Base-by-base conservation (phyloP, 1,140 invertebrate genomes). In the Thaumetopoea pityocampa region DNA sequence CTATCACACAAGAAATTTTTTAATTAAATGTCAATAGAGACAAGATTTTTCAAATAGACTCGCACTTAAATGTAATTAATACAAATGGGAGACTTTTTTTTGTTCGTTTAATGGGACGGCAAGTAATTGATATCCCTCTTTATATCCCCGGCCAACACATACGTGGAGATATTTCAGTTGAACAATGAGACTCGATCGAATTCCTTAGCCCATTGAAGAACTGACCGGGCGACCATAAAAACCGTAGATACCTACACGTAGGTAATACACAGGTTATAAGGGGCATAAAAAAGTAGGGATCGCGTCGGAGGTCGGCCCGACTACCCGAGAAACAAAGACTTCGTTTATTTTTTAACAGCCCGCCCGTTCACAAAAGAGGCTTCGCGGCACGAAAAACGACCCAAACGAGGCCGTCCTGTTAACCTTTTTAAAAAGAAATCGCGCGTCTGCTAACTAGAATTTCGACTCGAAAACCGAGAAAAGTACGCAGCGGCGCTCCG, bases 261-360 rank as follows among this genome's bases (percentile, higher is more conserved):
- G 73, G 77, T 78, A 83, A 77, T 78, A 81, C 74, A 78, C 79
- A 77, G 72, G 77, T 79, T 83, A 83, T 76, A 81, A 79, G 74
- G 74, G 68, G 70, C 68, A 83, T 79, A 83, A 83, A 83, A 83
- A 83, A 76, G 68, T 69, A 72, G 77, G 67, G 76, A 72, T 74
- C 72, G 77, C 77, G 77, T 68, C 74, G 79, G 79, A 83, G 79
- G 79, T 83, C 79, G 79, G 67, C 49, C 66, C 63, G 74, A 73
- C 76, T 83, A 76, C 76, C 74, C 77, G 77, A 83, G 79, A 83
- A 83, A 84, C 79, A 84, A 84, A 81, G 79, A 78, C 63, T 76
- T 84, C 77, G 72, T 81, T 84, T 84, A 84, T 84, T 84, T 84
- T 84, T 84, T 84, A 84, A 84, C 79, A 84, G 79, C 79, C 80